phyloP scores from a whole-genome alignment of 1,140 invertebrate species.

The Nylanderia fulva region DNA sequence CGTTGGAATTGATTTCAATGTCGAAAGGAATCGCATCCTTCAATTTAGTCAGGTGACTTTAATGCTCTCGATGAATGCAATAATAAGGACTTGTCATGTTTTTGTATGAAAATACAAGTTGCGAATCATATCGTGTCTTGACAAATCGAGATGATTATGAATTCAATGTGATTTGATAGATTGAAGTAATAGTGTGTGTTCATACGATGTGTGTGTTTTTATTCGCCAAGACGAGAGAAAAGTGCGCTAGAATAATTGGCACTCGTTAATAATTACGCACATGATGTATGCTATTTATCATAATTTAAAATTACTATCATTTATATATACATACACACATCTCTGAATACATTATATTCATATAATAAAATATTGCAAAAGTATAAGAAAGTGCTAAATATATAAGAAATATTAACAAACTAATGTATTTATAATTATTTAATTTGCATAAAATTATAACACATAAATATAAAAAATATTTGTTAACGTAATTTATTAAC shows the following conservation, averaged over 20 bases:
- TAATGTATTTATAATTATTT: background rate
- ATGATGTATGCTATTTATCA: background rate
- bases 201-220: background rate
- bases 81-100: background rate
- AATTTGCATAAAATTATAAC: conserved; percentile 2
- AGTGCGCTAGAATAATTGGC: conserved; percentile 28
- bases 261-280: conserved; percentile 21
- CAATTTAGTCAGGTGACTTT: background rate
- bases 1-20: background rate
- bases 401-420: background rate
- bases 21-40: background rate
- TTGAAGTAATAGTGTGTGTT: background rate
- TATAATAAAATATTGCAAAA: background rate
- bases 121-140: background rate
- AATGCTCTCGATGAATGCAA: conserved; percentile 6
- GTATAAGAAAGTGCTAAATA: too few relatives aligned
- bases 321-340: background rate
- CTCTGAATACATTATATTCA: background rate
- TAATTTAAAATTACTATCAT: background rate
- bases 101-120: conserved; percentile 25
- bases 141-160: background rate
- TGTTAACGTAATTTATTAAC: conserved; percentile 30
- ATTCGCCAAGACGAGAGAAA: background rate
- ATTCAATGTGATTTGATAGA: conserved; percentile 1
- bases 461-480: background rate